phyloP scores from a whole-genome alignment of 2,797 vertebrate genomes.

The Xyrichtys novacula region DNA sequence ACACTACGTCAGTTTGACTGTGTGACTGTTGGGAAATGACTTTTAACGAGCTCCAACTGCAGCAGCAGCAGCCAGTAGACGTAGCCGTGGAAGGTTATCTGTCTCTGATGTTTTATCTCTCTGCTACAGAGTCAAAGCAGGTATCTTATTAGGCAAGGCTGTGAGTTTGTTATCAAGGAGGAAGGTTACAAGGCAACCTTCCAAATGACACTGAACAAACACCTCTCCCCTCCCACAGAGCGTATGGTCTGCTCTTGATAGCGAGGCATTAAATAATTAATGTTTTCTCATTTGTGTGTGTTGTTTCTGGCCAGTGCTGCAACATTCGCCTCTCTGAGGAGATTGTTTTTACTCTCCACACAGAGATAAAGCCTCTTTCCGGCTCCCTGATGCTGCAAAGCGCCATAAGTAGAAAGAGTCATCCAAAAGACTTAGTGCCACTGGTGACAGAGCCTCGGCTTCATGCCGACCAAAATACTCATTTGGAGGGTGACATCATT shows the following conservation, averaged over 20 bases:
- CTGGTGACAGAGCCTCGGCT: slow-evolving; percentile 46
- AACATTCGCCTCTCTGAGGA: slow-evolving; percentile 36
- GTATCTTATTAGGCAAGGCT: slow-evolving; percentile 44
- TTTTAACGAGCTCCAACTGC: slow-evolving; percentile 48
- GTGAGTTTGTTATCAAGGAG: slow-evolving; percentile 57
- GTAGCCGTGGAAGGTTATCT: slow-evolving; percentile 54
- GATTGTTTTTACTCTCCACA: slow-evolving; percentile 43
- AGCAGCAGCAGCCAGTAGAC: slow-evolving; percentile 19
- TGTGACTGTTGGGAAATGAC: slow-evolving; percentile 38
- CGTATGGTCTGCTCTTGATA: slow-evolving; percentile 35
- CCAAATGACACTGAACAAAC: slow-evolving; percentile 40
- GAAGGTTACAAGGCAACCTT: slow-evolving; percentile 12
- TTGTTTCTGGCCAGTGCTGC: slow-evolving; percentile 34
- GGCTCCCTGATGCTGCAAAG: slow-evolving; percentile 27
- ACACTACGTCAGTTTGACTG: slow-evolving; percentile 22
- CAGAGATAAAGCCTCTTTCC: slow-evolving; percentile 46
- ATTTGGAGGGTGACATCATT: slow-evolving; percentile 71
- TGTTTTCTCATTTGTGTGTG: slow-evolving; percentile 45
- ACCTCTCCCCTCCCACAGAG: slow-evolving; percentile 12
- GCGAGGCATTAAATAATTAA: slow-evolving; percentile 59
- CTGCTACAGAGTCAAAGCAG: slow-evolving; percentile 37
- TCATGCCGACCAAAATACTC: slow-evolving; percentile 53
- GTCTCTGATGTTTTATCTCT: slow-evolving; percentile 64
- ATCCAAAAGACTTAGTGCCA: slow-evolving; percentile 52
- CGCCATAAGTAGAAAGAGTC: slow-evolving; percentile 47